phyloP scores from a whole-genome alignment of 2,888 invertebrate genomes.

The Acheta domesticus region DNA sequence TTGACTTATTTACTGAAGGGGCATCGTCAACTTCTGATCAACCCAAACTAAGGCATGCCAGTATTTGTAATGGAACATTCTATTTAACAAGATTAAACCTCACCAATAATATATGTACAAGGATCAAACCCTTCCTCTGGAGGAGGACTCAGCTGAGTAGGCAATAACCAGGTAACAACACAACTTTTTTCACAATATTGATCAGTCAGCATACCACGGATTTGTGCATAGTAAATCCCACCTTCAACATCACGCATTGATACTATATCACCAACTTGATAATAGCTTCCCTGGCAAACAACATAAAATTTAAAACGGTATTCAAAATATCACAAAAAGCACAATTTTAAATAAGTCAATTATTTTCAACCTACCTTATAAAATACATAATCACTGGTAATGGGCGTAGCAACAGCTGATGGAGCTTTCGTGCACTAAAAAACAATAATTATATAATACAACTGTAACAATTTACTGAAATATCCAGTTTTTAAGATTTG shows the following conservation, averaged over 20 bases:
- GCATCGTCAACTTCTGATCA: too few relatives aligned
- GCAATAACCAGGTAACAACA: conserved; percentile 86
- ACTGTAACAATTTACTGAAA: conserved; percentile 2
- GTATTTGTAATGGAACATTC: too few relatives aligned
- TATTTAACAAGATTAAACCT: conserved; percentile 25
- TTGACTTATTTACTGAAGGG: too few relatives aligned
- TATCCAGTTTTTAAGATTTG: background rate
- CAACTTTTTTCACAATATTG: conserved; percentile 93
- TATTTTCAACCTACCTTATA: conserved; percentile 55
- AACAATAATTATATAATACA: conserved; percentile 32
- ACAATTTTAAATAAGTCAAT: conserved; percentile 23
- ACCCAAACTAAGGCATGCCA: too few relatives aligned
- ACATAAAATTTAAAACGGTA: conserved; percentile 29
- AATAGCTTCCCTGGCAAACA: conserved; percentile 64
- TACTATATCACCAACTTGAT: conserved; percentile 88
- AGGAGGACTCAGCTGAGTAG: conserved; percentile 73
- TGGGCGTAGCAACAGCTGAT: conserved; percentile 72
- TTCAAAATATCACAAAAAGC: conserved; percentile 23
- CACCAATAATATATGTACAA: conserved; percentile 83
- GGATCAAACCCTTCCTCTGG: conserved; percentile 80
- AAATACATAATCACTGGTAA: conserved; percentile 76
- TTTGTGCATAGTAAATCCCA: conserved; percentile 82
- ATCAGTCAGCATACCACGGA: conserved; percentile 83
- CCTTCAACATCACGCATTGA: conserved; percentile 74
- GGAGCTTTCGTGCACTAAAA: conserved; percentile 73